These are phyloP conservation scores for Blera fallax DNA, from an alignment of 2,888 invertebrate genomes.

Conservation along the genomic window DNA sequence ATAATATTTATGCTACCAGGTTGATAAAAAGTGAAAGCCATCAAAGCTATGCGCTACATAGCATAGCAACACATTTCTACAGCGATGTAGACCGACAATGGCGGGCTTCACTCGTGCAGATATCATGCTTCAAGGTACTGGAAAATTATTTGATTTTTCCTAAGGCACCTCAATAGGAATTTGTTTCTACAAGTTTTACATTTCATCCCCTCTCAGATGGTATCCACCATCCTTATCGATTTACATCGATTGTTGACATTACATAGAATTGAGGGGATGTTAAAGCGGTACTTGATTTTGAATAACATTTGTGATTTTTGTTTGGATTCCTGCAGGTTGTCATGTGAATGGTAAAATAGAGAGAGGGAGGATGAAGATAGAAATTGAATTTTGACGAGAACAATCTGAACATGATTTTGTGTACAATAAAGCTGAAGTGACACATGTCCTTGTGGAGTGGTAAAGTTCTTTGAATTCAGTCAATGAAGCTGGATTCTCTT, in stretches of 20 bases:
- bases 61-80: slow-evolving; percentile 21
- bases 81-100: slow-evolving; percentile 12
- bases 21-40: slow-evolving; percentile 65
- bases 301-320: slow-evolving; percentile 65
- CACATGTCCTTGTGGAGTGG: slow-evolving; percentile 3
- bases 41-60: not conserved
- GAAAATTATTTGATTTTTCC: slow-evolving; percentile 65
- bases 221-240: slow-evolving; percentile 48
- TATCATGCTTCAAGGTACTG: slow-evolving; percentile 59
- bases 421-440: slow-evolving; percentile 33
- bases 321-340: slow-evolving; percentile 34
- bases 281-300: slow-evolving; percentile 64
- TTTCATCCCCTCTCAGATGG: not conserved
- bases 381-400: slow-evolving; percentile 53
- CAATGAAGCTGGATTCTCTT: not conserved
- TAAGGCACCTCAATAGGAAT: slow-evolving; percentile 14
- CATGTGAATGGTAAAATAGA: not conserved
- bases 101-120: slow-evolving; percentile 64
- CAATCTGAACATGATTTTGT: slow-evolving; percentile 52
- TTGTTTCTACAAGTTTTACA: slow-evolving; percentile 69
- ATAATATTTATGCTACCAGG: slow-evolving; percentile 65
- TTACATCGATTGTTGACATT: slow-evolving; percentile 67
- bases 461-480: not conserved
- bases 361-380: not conserved
- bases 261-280: slow-evolving; percentile 25